These are phyloP conservation scores for Heliconius ethilla DNA, from an alignment of 2,888 invertebrate genomes.

Conservation along the genomic window DNA sequence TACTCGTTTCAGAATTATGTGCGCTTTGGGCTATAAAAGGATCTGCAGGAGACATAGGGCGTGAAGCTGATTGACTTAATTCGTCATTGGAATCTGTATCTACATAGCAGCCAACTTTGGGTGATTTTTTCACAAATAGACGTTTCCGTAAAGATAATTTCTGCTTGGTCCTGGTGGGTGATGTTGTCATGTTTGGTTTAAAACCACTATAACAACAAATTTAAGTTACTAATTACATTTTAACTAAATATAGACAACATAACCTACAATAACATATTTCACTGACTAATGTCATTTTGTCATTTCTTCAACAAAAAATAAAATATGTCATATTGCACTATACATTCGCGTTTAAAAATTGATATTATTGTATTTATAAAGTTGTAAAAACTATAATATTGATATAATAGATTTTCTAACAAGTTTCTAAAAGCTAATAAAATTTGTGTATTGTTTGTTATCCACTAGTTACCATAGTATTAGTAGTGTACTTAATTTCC, in stretches of 20 bases:
- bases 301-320: constrained; percentile 30
- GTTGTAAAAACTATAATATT: background rate
- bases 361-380: background rate
- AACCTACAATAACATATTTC: constrained; percentile 64
- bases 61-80: constrained; percentile 68
- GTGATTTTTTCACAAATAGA: constrained; percentile 78
- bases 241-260: constrained; percentile 72
- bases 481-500: constrained; percentile 2
- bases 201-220: constrained; percentile 65
- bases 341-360: constrained; percentile 17
- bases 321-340: constrained; percentile 19
- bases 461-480: constrained; percentile 2
- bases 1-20: constrained; percentile 57
- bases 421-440: background rate
- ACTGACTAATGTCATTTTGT: constrained; percentile 58
- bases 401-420: background rate
- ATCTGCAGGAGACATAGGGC: constrained; percentile 77
- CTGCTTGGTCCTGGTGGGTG: constrained; percentile 76
- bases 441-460: background rate
- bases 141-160: constrained; percentile 78
- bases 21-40: constrained; percentile 76
- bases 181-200: constrained; percentile 76
- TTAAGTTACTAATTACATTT: constrained; percentile 80
- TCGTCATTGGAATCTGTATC: constrained; percentile 78
- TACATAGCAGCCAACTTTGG: constrained; percentile 79